Evolutionary conservation across 1,140 invertebrate genomes (phyloP).

Genomic region (Notospermus geniculatus): DNA sequence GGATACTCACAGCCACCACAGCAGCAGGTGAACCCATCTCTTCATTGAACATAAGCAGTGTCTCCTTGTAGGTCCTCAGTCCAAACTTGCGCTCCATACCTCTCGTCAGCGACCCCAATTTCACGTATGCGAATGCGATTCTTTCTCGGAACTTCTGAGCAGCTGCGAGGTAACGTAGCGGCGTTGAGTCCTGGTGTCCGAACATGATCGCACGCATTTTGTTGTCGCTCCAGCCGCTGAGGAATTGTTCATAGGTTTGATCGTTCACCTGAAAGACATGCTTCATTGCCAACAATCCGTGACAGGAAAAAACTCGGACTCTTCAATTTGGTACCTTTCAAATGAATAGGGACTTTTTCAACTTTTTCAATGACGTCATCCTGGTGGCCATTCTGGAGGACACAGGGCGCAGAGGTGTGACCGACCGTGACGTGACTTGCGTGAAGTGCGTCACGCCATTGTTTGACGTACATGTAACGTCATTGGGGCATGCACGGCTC

Average conservation of each 20-base stretch:
- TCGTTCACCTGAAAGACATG: constrained; percentile 64
- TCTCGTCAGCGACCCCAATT: constrained; percentile 33
- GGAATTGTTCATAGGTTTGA: constrained; percentile 72
- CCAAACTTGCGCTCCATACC: constrained; percentile 60
- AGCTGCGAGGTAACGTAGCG: constrained; percentile 81
- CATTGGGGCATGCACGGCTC: too few species aligned
- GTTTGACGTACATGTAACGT: too few species aligned
- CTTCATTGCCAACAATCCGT: too few species aligned
- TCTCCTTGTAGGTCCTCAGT: constrained; percentile 66
- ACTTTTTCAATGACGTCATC: too few species aligned
- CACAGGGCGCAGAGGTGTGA: too few species aligned
- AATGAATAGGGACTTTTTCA: too few species aligned
- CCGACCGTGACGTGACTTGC: too few species aligned
- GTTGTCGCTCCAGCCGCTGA: constrained; percentile 87
- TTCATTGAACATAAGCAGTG: constrained; percentile 88
- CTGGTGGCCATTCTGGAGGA: too few species aligned
- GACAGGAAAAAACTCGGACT: too few species aligned
- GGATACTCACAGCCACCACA: constrained; percentile 62
- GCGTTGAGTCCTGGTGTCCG: constrained; percentile 71
- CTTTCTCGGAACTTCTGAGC: constrained; percentile 82
- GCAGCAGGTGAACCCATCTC: constrained; percentile 77
- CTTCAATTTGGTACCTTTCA: too few species aligned
- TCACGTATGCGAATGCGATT: constrained; percentile 81
- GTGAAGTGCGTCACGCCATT: too few species aligned
- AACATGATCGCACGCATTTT: constrained; percentile 85